Evolutionary conservation across 2,888 invertebrate species (phyloP).

Genomic region (Helobdella robusta): DNA sequence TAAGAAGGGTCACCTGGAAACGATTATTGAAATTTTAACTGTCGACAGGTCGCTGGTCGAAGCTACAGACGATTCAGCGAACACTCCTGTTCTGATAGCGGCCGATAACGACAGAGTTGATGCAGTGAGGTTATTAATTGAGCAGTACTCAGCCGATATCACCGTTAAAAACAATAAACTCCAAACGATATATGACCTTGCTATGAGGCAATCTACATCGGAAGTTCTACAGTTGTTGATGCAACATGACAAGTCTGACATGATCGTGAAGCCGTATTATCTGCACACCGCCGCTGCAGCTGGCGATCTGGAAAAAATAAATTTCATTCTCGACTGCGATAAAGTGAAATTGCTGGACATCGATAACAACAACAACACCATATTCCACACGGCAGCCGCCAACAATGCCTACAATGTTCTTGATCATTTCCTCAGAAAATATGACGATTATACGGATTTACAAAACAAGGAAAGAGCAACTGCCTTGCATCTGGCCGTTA

Average conservation of each 20-base stretch:
- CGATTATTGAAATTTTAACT: conserved; percentile 21
- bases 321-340: conserved; percentile 19
- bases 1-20: conserved; percentile 10
- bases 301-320: conserved; percentile 26
- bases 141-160: conserved; percentile 20
- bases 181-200: conserved; percentile 28
- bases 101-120: conserved; percentile 1
- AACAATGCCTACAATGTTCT: conserved; percentile 18
- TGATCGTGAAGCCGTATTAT: conserved; percentile 25
- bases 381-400: conserved; percentile 26
- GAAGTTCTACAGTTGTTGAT: conserved; percentile 26
- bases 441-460: conserved; percentile 26
- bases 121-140: conserved; percentile 20
- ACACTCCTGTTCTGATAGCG: conserved; percentile 26
- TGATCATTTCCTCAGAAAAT: conserved; percentile 21
- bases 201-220: conserved; percentile 20
- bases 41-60: conserved; percentile 15
- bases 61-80: conserved; percentile 20
- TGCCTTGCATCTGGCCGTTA: conserved; percentile 25
- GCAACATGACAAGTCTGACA: conserved; percentile 13
- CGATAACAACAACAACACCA: conserved; percentile 25
- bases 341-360: conserved; percentile 10
- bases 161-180: conserved; percentile 23
- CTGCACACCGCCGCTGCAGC: conserved; percentile 27
- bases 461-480: conserved; percentile 28